These are phyloP conservation scores for Uria aalge DNA, from an alignment of 2,113 vertebrate genomes.

Conservation along the genomic window DNA sequence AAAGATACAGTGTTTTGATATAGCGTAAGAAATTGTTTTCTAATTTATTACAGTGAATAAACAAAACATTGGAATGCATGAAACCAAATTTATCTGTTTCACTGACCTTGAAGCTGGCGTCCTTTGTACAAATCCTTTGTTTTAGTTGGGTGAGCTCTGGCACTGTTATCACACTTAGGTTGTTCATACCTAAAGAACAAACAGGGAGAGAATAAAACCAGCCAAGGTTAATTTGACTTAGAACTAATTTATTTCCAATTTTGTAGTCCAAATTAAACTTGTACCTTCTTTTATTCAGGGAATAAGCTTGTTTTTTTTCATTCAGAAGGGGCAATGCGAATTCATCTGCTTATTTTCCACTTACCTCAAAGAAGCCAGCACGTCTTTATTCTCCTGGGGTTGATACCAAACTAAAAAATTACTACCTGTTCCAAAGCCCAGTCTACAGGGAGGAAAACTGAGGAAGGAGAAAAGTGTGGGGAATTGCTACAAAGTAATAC, in stretches of 20 bases:
- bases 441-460: neutral
- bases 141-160: conserved; percentile 89
- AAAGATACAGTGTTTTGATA: neutral
- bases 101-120: conserved; percentile 91
- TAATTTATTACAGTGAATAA: neutral
- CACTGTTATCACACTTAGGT: conserved; percentile 91
- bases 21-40: neutral
- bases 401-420: neutral
- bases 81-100: neutral
- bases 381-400: neutral
- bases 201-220: neutral
- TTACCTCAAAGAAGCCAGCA: neutral
- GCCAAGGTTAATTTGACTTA: neutral
- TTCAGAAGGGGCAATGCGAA: neutral
- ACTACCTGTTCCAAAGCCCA: neutral
- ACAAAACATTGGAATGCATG: neutral
- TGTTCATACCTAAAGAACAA: conserved; percentile 85
- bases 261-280: neutral
- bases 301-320: neutral
- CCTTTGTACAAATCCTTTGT: conserved; percentile 87
- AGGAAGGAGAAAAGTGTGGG: neutral
- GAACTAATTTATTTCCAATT: neutral
- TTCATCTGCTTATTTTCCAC: neutral
- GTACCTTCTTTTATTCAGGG: neutral
- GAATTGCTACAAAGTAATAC: neutral